phyloP scores from a whole-genome alignment of 2,113 vertebrate genomes.

The Ailuropoda melanoleuca region DNA sequence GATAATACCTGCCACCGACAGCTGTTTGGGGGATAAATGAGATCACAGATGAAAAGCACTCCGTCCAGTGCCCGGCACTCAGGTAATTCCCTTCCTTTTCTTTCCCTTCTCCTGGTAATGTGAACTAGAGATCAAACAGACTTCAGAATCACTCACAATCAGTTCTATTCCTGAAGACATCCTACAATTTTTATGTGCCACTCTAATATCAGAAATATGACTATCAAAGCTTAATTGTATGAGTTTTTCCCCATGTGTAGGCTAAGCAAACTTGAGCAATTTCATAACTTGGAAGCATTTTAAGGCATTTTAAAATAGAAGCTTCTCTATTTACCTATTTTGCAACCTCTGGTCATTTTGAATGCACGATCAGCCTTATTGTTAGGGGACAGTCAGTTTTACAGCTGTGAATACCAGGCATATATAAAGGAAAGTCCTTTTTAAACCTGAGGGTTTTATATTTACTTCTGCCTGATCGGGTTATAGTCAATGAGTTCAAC shows the following conservation, averaged over 20 bases:
- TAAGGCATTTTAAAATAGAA: conserved; percentile 39
- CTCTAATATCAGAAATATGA: conserved; percentile 39
- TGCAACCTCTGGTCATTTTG: conserved; percentile 49
- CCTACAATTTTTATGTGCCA: conserved; percentile 60
- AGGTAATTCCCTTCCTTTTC: conserved; percentile 30
- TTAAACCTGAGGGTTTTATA: neutral
- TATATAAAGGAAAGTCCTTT: neutral
- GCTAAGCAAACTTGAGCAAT: conserved; percentile 54
- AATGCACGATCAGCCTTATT: conserved; percentile 49
- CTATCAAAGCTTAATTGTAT: conserved; percentile 56
- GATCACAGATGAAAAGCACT: conserved; percentile 41
- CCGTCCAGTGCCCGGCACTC: neutral
- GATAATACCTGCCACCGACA: neutral
- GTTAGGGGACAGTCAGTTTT: conserved; percentile 21
- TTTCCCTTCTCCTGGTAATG: conserved; percentile 43
- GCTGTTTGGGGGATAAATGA: conserved; percentile 15
- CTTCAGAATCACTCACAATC: conserved; percentile 67
- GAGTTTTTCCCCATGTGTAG: conserved; percentile 10
- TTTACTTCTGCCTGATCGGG: neutral
- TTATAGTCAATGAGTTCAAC: neutral
- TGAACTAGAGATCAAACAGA: conserved; percentile 55
- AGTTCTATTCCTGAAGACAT: conserved; percentile 58
- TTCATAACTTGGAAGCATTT: conserved; percentile 58
- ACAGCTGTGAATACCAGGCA: neutral
- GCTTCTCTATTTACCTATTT: conserved; percentile 57